Base-by-base conservation (phyloP, 2,888 invertebrate genomes). In the Lacanobia wlatinum region DNA sequence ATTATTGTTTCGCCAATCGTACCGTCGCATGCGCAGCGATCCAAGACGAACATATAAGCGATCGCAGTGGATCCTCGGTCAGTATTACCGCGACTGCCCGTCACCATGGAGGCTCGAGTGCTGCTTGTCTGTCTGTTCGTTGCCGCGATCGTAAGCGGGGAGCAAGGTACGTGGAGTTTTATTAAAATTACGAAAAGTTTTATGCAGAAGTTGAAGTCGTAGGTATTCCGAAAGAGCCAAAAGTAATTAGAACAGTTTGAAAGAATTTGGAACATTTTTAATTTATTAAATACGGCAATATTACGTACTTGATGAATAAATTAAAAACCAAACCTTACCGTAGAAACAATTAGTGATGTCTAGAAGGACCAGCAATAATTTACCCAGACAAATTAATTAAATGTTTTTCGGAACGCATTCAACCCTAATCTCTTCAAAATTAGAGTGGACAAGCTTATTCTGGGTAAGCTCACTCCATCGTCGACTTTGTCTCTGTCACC, bases 21-120 rank as follows among this genome's bases (percentile, higher is more conserved):
- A 65, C 38, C 55, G 67, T n/a, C 76, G 80, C 58, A 28, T 64
- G 83, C 79, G 83, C 80, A 74, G n/a, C 56, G 75, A 65, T 59
- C 64, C 65, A 23, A 21, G 14, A 38, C 69, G 78, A 62, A 69
- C 69, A 67, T 83, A 80, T 83, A 80, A 80, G 76, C 70, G 66
- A 46, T 46, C 23, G 28, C 43, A 7, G 63, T 21, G 21, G 9
- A 14, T 48, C 10, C 10, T 1, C 9, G 56, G 16, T 83, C 80
- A 80, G 80, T 83, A 55, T 60, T 56, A 48, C 50, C 67, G 68
- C 69, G 68, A 43, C 69, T n/a, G 70, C 23, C 76, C 18, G 52
- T 55, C 68, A 72, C 63, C 7, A 81, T 81, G 81, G 81, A 76
- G 55, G 65, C 76, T 52, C 46, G 59, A 75, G 65, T 84, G 68